Base-by-base conservation (phyloP, 2,113 vertebrate genomes). In the Sarotherodon lohbergeri region DNA sequence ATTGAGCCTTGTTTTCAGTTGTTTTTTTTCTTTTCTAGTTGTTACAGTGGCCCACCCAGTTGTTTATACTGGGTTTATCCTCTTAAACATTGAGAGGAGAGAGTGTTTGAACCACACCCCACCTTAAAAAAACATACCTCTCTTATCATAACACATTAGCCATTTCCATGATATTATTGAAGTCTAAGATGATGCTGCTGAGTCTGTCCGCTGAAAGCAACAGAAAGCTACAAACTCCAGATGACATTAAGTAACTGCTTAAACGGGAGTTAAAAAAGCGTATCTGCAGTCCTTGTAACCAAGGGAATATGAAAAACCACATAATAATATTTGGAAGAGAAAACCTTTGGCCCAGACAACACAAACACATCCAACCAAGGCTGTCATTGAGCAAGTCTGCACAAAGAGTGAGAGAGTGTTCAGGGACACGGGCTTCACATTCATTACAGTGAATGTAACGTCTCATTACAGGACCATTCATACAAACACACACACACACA, bases 261-360 rank as follows among this genome's bases (percentile, higher is more conserved):
- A 63, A 90, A 34, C 80, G 61, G 13, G 55, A 50, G 24, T 48
- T 55, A 16, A 6, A 14, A 7, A 13, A 61, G 5, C 8, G 3
- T 79, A 19, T 73, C 32, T 85, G 19, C 14, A 27, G 19, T 43
- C 9, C 34, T 19, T 71, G 11, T 50, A 54, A 14, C 29, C 6
- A 3, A 43, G 22, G 34, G 83, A 80, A 88, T 24, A 34, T 85
- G 8, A 81, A 57, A 11, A 4, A 14, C 6, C 32, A 39, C 36
- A 63, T 56, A 11, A 43, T 43, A 32, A 81, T 78, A 80, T 73
- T 85, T 29, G 54, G 59, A 76, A 86, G 63, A 80, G 34, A 5
- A 71, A 85, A 83, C 61, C 85, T 86, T 89, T 85, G 78, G 10
- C 81, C 89, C 84, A 87, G 85, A 92, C 81, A 43, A 13, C 85